Base-by-base conservation (phyloP, 2,888 invertebrate genomes). In the Sinotaia quadrata region DNA sequence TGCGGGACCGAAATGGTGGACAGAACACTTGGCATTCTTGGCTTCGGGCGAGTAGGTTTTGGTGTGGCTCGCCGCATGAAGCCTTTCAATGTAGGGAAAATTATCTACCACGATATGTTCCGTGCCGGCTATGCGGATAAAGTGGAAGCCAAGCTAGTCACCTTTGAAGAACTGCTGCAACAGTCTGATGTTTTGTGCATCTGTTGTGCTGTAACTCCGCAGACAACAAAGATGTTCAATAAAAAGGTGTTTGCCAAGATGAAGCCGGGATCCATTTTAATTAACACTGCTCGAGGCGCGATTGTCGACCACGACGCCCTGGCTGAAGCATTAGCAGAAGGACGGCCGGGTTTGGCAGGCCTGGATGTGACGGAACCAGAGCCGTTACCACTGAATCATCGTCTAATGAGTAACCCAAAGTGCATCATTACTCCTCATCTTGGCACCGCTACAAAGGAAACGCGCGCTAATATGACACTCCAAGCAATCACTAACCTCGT, bases 321-420 rank as follows among this genome's bases (percentile, higher is more conserved):
- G 61, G 91, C 93, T 69, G 90, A 91, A 67, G 95, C 95, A 0
- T 89, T 97, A 59, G 89, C 91, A 78, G 90, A 89, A 56, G 92
- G 92, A 18, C 90, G 89, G 2, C 96, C 97, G 68, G 89, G 91
- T 82, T 95, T 92, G 0, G 97, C 96, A 0, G 97, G 96, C 0
- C 89, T 97, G 44, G 97, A 97, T 89, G 97, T 97, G 0, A 95
- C 93, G 72, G 93, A 93, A 1, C 96, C 96, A 0, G 97, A 97
- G 86, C 97, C 97, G 0, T 89, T 97, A 70, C 95, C 95, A 0
- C 80, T 93, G 4, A 92, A 94, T 77, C 92, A 92, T 88, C 92
- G 93, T 2, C 89, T 97, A 33, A 91, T 95, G 44, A 91, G 91
- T 70, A 85, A 96, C 29, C 90, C 91, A 44, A 97, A 97, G 86